phyloP scores from a whole-genome alignment of 2,888 invertebrate genomes.

The Melipona bicolor region DNA sequence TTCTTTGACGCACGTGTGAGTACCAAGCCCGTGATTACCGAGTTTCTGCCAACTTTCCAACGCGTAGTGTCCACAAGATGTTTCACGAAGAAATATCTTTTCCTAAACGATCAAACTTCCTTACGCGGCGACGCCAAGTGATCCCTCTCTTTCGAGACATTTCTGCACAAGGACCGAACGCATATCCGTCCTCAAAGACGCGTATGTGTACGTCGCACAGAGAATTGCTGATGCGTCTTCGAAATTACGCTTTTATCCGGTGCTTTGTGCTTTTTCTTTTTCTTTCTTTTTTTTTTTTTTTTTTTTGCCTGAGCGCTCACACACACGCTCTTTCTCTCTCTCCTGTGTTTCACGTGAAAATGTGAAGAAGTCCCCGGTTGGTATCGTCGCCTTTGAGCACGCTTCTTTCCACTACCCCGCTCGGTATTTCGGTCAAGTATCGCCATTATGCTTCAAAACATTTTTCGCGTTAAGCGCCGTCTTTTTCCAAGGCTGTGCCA shows the following conservation, averaged over 20 bases:
- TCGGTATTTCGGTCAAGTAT: constrained; percentile 62
- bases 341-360: constrained; percentile 5
- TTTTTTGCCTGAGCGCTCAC: too few species aligned
- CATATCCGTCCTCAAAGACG: constrained; percentile 26
- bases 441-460: constrained; percentile 63
- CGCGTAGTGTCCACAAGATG: constrained; percentile 15
- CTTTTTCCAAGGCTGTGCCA: constrained; percentile 10
- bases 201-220: neutral
- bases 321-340: too few species aligned
- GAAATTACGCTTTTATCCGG: constrained; percentile 49
- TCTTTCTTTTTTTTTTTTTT: too few species aligned
- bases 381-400: constrained; percentile 48
- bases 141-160: neutral
- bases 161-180: constrained; percentile 28
- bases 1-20: constrained; percentile 31
- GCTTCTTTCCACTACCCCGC: constrained; percentile 23
- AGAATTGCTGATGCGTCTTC: constrained; percentile 31
- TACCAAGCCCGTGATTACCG: constrained; percentile 30
- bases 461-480: constrained; percentile 36
- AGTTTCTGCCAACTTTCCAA: constrained; percentile 24
- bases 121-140: constrained; percentile 6
- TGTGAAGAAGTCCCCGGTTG: constrained; percentile 31
- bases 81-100: constrained; percentile 19
- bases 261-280: constrained; percentile 4
- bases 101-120: constrained; percentile 36